Evolutionary conservation across 2,888 invertebrate genomes (phyloP).

Genomic region (Dasysyrphus albostriatus): DNA sequence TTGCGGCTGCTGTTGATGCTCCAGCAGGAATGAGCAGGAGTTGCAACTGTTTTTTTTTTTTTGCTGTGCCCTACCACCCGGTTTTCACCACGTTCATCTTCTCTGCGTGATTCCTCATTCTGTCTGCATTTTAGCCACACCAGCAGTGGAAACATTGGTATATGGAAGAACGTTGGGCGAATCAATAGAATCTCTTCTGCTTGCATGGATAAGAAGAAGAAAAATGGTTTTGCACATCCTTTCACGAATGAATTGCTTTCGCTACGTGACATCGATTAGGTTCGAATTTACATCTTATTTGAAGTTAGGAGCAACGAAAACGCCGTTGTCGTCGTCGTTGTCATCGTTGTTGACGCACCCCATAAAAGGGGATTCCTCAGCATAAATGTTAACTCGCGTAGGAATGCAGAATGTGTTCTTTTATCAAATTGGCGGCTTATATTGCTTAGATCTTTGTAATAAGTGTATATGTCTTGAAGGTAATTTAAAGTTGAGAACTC

Average conservation of each 20-base stretch:
- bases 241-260: slow-evolving; percentile 75
- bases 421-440: slow-evolving; percentile 47
- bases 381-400: slow-evolving; percentile 2
- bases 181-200: slow-evolving; percentile 66
- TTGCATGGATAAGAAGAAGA: slow-evolving; percentile 70
- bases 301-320: slow-evolving; percentile 38
- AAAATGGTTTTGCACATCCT: slow-evolving; percentile 72
- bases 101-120: slow-evolving; percentile 67
- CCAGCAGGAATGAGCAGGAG: neutral
- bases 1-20: slow-evolving; percentile 32
- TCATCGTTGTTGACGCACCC: slow-evolving; percentile 7
- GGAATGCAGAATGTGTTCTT: slow-evolving; percentile 51
- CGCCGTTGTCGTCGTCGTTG: neutral
- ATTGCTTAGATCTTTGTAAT: slow-evolving; percentile 36
- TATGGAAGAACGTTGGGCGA: slow-evolving; percentile 25
- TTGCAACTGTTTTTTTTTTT: slow-evolving; percentile 37
- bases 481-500: slow-evolving; percentile 55
- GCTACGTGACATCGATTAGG: slow-evolving; percentile 76
- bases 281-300: slow-evolving; percentile 76
- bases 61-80: slow-evolving; percentile 10
- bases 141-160: slow-evolving; percentile 26
- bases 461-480: slow-evolving; percentile 34
- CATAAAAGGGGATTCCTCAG: slow-evolving; percentile 4
- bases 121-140: slow-evolving; percentile 61
- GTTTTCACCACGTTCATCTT: slow-evolving; percentile 69